Evolutionary conservation across 1,140 invertebrate genomes (phyloP).

Genomic region (Aphelenchoides besseyi): DNA sequence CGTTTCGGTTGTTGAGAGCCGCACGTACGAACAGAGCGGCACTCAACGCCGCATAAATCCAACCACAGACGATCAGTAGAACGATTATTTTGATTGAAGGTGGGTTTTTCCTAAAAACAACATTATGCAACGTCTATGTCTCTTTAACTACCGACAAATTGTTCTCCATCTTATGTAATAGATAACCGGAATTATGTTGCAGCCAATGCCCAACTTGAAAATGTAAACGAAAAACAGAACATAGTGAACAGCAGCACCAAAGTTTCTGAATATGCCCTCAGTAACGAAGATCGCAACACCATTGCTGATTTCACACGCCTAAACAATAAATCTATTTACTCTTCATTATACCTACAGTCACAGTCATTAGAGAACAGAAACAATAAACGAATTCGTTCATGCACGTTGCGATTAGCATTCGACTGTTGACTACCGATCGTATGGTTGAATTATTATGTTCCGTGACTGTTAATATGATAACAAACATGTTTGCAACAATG

Average conservation of each 20-base stretch:
- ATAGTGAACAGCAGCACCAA: not conserved
- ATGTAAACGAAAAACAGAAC: not conserved
- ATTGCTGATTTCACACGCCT: constrained; percentile 2
- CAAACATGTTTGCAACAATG: not conserved
- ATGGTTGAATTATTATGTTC: not conserved
- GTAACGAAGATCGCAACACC: not conserved
- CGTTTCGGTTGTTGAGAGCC: not conserved
- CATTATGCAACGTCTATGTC: not conserved
- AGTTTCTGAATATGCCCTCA: not conserved
- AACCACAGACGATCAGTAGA: not conserved
- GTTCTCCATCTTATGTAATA: not conserved
- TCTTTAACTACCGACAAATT: not conserved
- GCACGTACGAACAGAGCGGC: not conserved
- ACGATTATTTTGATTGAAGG: not conserved
- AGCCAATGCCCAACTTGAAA: constrained; percentile 7
- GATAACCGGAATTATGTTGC: not conserved
- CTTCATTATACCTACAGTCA: not conserved
- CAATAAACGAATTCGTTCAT: constrained; percentile 10
- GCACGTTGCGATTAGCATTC: constrained; percentile 4
- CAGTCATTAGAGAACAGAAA: not conserved
- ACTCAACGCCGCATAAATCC: not conserved
- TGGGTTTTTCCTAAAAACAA: not conserved
- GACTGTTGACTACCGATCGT: not conserved
- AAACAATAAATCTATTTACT: not conserved
- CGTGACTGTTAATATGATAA: not conserved